Percentiles rank a stretch among this genome's conserved stretches.
These are phyloP conservation scores for Podotricha telesiphe DNA, from an alignment of 2,888 invertebrate genomes.

Conservation along the genomic window DNA sequence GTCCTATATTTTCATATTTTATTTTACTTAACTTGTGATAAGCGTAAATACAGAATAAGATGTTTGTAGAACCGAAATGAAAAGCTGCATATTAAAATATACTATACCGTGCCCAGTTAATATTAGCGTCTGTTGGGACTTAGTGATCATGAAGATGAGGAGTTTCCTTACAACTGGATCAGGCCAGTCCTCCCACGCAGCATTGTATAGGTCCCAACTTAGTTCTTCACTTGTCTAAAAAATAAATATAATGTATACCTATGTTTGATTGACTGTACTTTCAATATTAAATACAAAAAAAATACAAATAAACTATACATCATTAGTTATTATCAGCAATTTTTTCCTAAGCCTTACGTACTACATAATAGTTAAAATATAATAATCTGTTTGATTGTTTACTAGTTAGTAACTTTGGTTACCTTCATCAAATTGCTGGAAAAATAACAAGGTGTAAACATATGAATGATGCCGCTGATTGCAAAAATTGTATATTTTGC, in stretches of 20 bases:
- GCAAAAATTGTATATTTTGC: slow-evolving; percentile 61
- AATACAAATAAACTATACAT: no score
- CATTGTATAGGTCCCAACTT: slow-evolving; percentile 57
- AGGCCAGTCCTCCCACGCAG: slow-evolving; percentile 58
- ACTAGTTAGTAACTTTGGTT: no score
- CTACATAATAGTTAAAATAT: no score
- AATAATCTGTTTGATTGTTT: no score
- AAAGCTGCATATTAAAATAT: slow-evolving; percentile 65
- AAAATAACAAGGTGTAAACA: slow-evolving; percentile 65
- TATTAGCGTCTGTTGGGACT: slow-evolving; percentile 58
- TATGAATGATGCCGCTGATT: slow-evolving; percentile 58
- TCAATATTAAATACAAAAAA: no score
- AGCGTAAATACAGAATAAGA: slow-evolving; percentile 70
- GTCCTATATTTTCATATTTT: no score
- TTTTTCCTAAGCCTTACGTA: no score
- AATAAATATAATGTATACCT: no score
- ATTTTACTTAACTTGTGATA: slow-evolving; percentile 52
- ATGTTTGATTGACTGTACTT: no score
- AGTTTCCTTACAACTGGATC: slow-evolving; percentile 56
- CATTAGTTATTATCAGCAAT: no score
- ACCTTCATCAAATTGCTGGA: slow-evolving; percentile 63
- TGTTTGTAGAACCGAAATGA: slow-evolving; percentile 67
- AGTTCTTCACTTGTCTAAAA: slow-evolving; percentile 61
- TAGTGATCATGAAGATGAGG: slow-evolving; percentile 62
- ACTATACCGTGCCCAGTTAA: slow-evolving; percentile 63